Base-by-base conservation (phyloP, 2,797 vertebrate genomes). In the Furcifer pardalis region DNA sequence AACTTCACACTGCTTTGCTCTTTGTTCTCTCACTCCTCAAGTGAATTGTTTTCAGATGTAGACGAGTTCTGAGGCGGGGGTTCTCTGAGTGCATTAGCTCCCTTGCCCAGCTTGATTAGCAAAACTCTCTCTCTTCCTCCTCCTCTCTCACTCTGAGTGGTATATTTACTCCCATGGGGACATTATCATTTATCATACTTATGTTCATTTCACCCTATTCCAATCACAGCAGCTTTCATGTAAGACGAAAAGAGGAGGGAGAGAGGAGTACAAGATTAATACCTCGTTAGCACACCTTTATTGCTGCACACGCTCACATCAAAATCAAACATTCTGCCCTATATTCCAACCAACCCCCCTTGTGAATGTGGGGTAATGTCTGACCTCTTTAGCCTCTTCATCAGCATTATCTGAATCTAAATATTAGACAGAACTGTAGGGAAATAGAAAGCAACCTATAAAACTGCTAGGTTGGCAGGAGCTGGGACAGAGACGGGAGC, bases 121-220 rank as follows among this genome's bases (percentile, higher is more conserved):
- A 91, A 35, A 78, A 90, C 91, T 91, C 84, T 91, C 49, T 5
- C 72, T 60, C 60, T 30, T 56, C 35, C 7, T 91, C 84, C 90
- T 40, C 3, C 59, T 56, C 44, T 19, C 66, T 72, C 17, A 12
- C 92, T 91, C 90, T 17, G 89, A 91, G 90, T 74, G 84, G 83
- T 86, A 42, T 96, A 94, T 94, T 95, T 95, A 95, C 93, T 95
- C 89, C 89, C 82, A 83, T 86, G 79, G 90, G 86, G 32, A 84
- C 89, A 93, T 95, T 91, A 92, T 91, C 94, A 93, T 94, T 94
- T 92, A 93, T 95, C 93, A 91, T 85, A 93, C 91, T 95, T 94
- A 92, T 5, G 84, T 86, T 95, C 91, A 77, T 93, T 94, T 95
- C 89, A 92, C 90, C 93, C 91, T 94, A 91, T 87, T 88, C 89